Evolutionary conservation across 2,113 vertebrate species (phyloP), one percentile per base, ranked within the genome.

Genomic region (Lasiurus borealis): DNA sequence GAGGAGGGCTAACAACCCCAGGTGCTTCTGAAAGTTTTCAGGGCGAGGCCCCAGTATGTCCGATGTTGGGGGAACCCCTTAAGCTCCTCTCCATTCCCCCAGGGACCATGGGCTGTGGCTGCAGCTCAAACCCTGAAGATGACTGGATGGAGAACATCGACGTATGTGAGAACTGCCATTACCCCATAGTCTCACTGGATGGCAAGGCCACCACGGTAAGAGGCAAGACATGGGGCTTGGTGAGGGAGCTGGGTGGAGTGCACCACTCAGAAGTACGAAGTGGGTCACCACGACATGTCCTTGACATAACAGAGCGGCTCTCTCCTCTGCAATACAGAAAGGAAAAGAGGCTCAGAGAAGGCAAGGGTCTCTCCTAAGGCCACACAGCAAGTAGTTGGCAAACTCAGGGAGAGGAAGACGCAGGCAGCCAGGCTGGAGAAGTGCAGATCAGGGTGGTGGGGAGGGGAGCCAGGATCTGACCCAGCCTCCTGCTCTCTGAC

Each of bases 141-240:
- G 99, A 99, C 95, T 99, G 99, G 99, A 99, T 99, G 0, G 99
- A 99, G 98, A 99, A 99, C 97, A 98, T 99, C 29, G 99, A 99
- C 88, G 98, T 99, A 6, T 99, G 99, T 6, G 99, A 99, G 81
- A 98, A 98, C 85, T 99, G 99, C 98, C 99, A 99, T 69, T 99
- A 99, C 95, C 99, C 99, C 71, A 98, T 98, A 5, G 98, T 98
- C 0, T 97, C 98, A 2, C 85, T 96, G 6, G 57, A 95, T 10
- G 29, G 96, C 95, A 98, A 98, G 95, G 44, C 25, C 59, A n/a
- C n/a, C n/a, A 97, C 76, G 98, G 98, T 98, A 96, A 98, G 98
- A 27, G 69, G 68, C 76, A 71, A 82, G 50, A 44, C 8, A 5
- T 11, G n/a, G 75, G 81, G n/a, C 25, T 62, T 36, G 59, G 48